These are phyloP conservation scores for Erythrolamprus reginae DNA, from an alignment of 2,113 vertebrate genomes.

Conservation along the genomic window DNA sequence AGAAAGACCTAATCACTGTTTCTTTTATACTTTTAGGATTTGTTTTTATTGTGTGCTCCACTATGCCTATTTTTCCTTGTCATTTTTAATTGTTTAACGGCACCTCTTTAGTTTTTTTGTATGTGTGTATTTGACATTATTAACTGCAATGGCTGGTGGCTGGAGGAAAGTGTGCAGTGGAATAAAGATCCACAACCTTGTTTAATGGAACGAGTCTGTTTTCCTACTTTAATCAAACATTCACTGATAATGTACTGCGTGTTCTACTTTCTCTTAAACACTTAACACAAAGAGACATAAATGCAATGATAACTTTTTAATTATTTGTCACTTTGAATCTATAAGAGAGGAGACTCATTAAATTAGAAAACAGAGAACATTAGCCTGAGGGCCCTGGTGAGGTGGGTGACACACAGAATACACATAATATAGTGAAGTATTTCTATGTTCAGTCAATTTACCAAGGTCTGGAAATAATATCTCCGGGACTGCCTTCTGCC, in stretches of 20 bases:
- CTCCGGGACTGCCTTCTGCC: no score
- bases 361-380: background rate
- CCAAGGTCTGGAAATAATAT: background rate
- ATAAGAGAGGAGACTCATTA: background rate
- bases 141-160: background rate
- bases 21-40: background rate
- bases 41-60: background rate
- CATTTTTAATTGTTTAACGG: background rate
- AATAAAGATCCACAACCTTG: background rate
- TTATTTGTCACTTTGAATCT: slow-evolving; percentile 23
- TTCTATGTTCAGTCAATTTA: background rate
- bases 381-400: background rate
- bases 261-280: background rate
- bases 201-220: background rate
- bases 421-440: background rate
- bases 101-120: background rate
- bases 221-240: slow-evolving; percentile 1
- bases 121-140: background rate
- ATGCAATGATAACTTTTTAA: background rate
- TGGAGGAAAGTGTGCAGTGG: background rate
- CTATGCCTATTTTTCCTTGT: background rate
- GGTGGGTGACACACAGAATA: background rate
- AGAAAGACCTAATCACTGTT: background rate
- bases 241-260: background rate
- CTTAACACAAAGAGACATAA: slow-evolving; percentile 7